These are phyloP conservation scores for Pteropus alecto DNA, from an alignment of 2,113 vertebrate species.

Conservation along the genomic window DNA sequence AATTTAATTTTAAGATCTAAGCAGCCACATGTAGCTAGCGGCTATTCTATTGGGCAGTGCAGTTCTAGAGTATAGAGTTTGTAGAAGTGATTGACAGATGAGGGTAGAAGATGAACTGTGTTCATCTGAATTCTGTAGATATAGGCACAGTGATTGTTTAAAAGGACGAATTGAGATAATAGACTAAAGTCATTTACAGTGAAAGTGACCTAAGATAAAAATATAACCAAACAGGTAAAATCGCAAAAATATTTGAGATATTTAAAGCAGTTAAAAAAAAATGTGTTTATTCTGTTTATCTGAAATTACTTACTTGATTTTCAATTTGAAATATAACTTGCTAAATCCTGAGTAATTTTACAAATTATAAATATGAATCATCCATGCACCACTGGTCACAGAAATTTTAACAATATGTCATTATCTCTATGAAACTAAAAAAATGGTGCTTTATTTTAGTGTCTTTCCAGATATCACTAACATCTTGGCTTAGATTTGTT, in stretches of 20 bases:
- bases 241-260: background rate
- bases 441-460: background rate
- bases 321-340: slow-evolving; percentile 27
- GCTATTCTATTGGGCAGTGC: background rate
- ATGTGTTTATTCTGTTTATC: background rate
- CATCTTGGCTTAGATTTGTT: background rate
- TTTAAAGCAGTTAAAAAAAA: background rate
- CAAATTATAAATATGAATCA: background rate
- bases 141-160: background rate
- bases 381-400: background rate
- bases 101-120: background rate
- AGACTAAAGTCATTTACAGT: background rate
- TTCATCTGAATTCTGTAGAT: background rate
- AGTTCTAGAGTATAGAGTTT: background rate
- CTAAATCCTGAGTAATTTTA: slow-evolving; percentile 4
- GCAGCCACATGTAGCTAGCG: background rate
- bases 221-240: background rate
- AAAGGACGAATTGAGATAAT: background rate
- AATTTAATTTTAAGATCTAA: background rate
- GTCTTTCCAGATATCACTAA: background rate
- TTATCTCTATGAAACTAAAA: background rate
- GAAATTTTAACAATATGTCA: slow-evolving; percentile 19
- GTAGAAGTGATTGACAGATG: background rate
- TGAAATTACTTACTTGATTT: slow-evolving; percentile 43
- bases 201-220: background rate